A percentile compares a stretch with the other conserved stretches of the same genome.
Evolutionary conservation across 2,888 invertebrate species (phyloP).

Genomic region (Phlogophora meticulosa): DNA sequence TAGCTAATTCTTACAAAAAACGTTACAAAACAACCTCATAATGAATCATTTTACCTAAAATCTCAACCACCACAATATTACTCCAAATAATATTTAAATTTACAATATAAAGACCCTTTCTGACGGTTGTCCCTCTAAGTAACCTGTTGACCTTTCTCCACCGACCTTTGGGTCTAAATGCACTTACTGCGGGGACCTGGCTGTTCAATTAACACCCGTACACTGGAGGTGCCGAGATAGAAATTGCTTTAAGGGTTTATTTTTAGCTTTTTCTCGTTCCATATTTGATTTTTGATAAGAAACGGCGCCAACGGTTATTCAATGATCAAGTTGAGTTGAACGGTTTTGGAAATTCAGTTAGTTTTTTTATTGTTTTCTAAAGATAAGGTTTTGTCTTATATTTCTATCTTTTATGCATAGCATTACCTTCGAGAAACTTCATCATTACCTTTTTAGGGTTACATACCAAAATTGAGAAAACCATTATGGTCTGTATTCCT

Average conservation of each 20-base stretch:
- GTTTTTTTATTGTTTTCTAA: background rate
- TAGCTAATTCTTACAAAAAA: background rate
- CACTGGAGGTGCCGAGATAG: slow-evolving; percentile 2
- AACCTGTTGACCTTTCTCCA: slow-evolving; percentile 55
- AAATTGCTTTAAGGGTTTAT: slow-evolving; percentile 33
- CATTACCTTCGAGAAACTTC: too few relatives aligned
- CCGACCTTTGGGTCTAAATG: slow-evolving; percentile 60
- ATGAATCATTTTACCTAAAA: background rate
- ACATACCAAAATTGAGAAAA: too few relatives aligned
- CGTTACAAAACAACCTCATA: background rate
- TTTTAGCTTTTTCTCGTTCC: slow-evolving; percentile 23
- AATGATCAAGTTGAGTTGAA: background rate
- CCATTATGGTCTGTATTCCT: too few relatives aligned
- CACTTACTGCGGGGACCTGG: slow-evolving; percentile 48
- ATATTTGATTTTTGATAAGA: slow-evolving; percentile 29
- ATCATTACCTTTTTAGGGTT: too few relatives aligned
- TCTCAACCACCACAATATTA: background rate
- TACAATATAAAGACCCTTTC: slow-evolving; percentile 5
- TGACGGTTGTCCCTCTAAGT: slow-evolving; percentile 14
- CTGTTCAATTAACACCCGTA: slow-evolving; percentile 54
- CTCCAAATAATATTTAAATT: slow-evolving; percentile 19
- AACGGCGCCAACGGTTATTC: background rate
- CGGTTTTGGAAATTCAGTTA: background rate
- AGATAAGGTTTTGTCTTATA: background rate
- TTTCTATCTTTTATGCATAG: too few relatives aligned